Evolutionary conservation across 1,140 invertebrate genomes (phyloP), one percentile per base, ranked within the genome.

Genomic region (Orius insidiosus): DNA sequence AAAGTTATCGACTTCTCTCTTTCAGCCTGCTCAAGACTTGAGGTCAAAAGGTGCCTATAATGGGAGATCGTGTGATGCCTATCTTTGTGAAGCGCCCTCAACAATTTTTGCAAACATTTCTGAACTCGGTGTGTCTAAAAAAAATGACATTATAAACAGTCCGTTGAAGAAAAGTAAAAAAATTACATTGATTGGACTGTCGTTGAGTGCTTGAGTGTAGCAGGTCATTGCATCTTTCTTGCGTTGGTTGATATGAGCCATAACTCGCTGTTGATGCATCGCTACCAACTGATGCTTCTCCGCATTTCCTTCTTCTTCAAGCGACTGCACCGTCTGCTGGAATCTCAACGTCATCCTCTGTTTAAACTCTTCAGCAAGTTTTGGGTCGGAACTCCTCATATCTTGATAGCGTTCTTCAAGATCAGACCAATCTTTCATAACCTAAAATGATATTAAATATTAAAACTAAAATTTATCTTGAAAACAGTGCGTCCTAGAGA

Each of bases 401-500:
- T 94, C 86, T 63, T 95, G 89, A 58, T 98, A 97, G 42, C 88
- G 76, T 58, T 95, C 87, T 59, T 97, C 89, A 47, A 98, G 75
- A 61, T 93, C 87, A 47, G 85, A 90, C 95, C 94, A 98, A 62
- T 98, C 92, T 66, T 96, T 95, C 89, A 98, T 98, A 55, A 98
- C 87, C 68, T 87, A 72, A 35, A 24, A 39, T 10, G 14, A 6
- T 15, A 24, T 24, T 24, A 24, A 24, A 24, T 24, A 24, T 24
- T 24, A 24, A 24, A 24, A n/a, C n/a, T n/a, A n/a, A n/a, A n/a
- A n/a, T n/a, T n/a, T n/a, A n/a, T n/a, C n/a, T n/a, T n/a, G n/a
- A n/a, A n/a, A n/a, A n/a, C n/a, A n/a, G n/a, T n/a, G n/a, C n/a
- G n/a, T n/a, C n/a, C n/a, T n/a, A n/a, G n/a, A n/a, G n/a, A n/a